Evolutionary conservation across 2,113 vertebrate species (phyloP).

Genomic region (Hippotragus niger): DNA sequence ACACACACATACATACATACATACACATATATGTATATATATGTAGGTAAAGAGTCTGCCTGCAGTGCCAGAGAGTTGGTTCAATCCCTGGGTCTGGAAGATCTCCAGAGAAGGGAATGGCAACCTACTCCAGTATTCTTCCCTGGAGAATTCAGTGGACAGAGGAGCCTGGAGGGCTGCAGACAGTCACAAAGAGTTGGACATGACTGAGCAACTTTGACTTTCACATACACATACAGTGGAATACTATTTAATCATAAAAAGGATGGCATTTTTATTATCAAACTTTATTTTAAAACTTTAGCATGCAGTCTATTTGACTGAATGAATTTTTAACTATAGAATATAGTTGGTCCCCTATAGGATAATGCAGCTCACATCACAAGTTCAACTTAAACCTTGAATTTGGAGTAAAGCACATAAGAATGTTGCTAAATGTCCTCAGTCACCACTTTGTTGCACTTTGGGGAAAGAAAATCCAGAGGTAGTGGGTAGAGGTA

Average conservation of each 20-base stretch:
- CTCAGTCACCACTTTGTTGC: conserved; percentile 32
- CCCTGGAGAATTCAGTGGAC: background rate
- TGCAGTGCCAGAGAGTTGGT: background rate
- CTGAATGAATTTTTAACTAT: background rate
- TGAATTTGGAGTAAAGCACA: background rate
- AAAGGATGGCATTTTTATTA: background rate
- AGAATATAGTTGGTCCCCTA: background rate
- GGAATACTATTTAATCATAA: background rate
- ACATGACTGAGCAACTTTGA: background rate
- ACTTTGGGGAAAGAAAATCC: conserved; percentile 21
- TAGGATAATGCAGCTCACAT: background rate
- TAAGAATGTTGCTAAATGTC: conserved; percentile 13
- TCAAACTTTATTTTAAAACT: background rate
- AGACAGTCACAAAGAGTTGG: background rate
- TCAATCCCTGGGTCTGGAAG: rapidly evolving
- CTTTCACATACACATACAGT: background rate
- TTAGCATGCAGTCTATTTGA: background rate
- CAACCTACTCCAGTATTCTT: background rate
- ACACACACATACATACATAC: background rate
- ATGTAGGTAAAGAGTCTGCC: background rate
- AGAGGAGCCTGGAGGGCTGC: background rate
- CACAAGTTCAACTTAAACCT: background rate
- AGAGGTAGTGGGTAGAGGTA: conserved; percentile 63
- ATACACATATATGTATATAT: background rate
- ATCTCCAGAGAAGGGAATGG: background rate